These are phyloP conservation scores for Aphidius colemani DNA, from an alignment of 2,888 invertebrate genomes.

Conservation along the genomic window DNA sequence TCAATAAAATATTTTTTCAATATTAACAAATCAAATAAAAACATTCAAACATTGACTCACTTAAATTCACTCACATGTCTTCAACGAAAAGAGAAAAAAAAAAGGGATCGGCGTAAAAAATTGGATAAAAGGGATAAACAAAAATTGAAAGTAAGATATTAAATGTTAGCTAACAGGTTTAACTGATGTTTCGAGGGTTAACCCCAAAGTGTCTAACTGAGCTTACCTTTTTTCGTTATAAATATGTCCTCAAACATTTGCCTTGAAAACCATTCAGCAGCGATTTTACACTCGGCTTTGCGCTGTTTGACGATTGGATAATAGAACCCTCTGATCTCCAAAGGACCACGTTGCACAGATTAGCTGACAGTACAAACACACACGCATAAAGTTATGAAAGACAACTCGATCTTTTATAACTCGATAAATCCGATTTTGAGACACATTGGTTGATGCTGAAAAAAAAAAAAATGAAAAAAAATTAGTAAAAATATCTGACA, in stretches of 20 bases:
- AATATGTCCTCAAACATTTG: background rate
- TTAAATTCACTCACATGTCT: too few relatives aligned
- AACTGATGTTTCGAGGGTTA: conserved; percentile 7
- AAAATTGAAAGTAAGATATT: background rate
- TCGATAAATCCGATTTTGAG: conserved; percentile 27
- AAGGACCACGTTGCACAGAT: conserved; percentile 2
- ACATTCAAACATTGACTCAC: too few relatives aligned
- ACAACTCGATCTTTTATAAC: conserved; percentile 12
- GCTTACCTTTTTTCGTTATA: conserved; percentile 5
- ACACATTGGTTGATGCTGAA: background rate
- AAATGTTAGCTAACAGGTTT: conserved; percentile 15
- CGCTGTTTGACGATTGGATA: conserved; percentile 20
- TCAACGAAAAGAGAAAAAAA: too few relatives aligned
- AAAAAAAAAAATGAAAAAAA: conserved; percentile 17
- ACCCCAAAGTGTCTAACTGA: conserved; percentile 13
- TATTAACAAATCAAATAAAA: too few relatives aligned
- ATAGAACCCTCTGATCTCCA: conserved; percentile 1
- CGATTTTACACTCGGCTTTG: background rate
- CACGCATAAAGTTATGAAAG: conserved; percentile 1
- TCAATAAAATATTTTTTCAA: too few relatives aligned
- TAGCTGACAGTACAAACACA: conserved; percentile 10
- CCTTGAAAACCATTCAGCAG: too few relatives aligned
- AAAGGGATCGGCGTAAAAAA: too few relatives aligned
- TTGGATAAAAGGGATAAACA: background rate
- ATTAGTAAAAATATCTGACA: conserved; percentile 19